Evolutionary conservation across 2,888 invertebrate genomes (phyloP).

Genomic region (Microchrysa polita): DNA sequence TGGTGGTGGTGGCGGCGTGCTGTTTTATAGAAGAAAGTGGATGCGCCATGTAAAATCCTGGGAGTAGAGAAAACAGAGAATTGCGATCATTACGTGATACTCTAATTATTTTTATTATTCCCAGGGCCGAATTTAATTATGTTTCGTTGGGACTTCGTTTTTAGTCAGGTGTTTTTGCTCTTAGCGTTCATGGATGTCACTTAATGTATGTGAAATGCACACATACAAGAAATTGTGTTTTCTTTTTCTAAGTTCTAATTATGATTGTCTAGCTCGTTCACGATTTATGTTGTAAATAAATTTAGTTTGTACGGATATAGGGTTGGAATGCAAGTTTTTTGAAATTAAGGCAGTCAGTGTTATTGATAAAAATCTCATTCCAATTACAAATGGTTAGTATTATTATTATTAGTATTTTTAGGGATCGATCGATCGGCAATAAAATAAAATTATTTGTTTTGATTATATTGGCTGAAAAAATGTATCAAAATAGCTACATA

Average conservation of each 20-base stretch:
- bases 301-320: neutral
- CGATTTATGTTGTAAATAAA: constrained; percentile 1
- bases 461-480: no score
- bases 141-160: constrained; percentile 21
- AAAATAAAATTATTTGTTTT: no score
- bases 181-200: neutral
- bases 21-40: constrained; percentile 2
- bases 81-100: constrained; percentile 31
- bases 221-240: constrained; percentile 6
- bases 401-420: no score
- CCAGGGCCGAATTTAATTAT: constrained; percentile 51
- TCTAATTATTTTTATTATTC: constrained; percentile 52
- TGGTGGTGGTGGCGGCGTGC: neutral
- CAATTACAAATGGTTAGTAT: no score
- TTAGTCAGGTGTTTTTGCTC: constrained; percentile 30
- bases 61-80: constrained; percentile 14
- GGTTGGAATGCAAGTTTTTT: neutral
- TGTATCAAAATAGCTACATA: no score
- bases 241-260: constrained; percentile 33
- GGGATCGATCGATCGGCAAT: no score
- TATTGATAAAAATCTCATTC: no score
- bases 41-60: constrained; percentile 23
- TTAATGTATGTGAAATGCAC: constrained; percentile 1
- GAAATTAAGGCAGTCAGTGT: no score
- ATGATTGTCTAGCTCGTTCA: constrained; percentile 25